Conservation (phyloP, 2,797 vertebrate genomes). For the Chromis chromis region DNA sequence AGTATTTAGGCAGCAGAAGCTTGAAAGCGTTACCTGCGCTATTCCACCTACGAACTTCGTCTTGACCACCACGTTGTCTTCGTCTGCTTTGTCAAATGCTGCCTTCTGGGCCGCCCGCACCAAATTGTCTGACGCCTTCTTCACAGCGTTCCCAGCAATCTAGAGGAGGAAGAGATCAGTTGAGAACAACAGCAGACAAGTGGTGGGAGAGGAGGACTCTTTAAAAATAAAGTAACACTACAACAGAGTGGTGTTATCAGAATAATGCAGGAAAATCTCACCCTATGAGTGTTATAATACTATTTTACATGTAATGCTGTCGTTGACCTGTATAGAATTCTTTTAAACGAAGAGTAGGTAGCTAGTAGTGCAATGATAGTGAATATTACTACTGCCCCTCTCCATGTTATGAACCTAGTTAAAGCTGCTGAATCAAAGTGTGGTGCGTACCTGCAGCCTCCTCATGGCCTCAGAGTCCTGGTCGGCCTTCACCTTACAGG, state of each 20-base stretch:
- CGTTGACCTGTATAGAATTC: too few species aligned
- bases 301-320: too few species aligned
- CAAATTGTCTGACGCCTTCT: conserved; percentile 96
- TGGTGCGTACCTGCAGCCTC: conserved; percentile 90
- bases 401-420: neutral
- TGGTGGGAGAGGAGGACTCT: neutral
- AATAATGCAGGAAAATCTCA: too few species aligned
- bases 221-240: neutral
- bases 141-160: conserved; percentile 98
- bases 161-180: conserved; percentile 54
- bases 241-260: neutral
- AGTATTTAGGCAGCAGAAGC: neutral
- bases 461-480: conserved; percentile 98
- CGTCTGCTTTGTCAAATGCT: conserved; percentile 95
- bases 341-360: too few species aligned
- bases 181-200: neutral
- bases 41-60: conserved; percentile 98
- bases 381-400: neutral
- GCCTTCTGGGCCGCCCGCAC: conserved; percentile 97
- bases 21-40: conserved; percentile 89
- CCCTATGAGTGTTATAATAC: too few species aligned
- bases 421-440: neutral
- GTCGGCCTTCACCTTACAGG: conserved; percentile 98
- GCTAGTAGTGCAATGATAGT: neutral
- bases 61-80: conserved; percentile 95